Percentiles rank a stretch among this genome's conserved stretches.
Conservation (phyloP, 1,140 invertebrate species). For the Cyclargus thomasi region DNA sequence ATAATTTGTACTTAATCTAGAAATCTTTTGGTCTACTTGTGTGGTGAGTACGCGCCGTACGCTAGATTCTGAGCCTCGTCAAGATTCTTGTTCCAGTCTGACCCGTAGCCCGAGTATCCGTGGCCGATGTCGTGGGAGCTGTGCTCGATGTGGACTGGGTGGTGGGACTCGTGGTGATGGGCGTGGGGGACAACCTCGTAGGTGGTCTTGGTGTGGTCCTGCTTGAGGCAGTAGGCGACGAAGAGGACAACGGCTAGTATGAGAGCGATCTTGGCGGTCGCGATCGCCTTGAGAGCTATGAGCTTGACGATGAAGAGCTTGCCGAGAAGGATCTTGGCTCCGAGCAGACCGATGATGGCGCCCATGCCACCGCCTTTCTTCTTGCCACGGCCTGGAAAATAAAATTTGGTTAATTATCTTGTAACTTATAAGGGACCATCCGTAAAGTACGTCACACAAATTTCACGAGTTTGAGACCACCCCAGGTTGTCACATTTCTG, state of each 20-base stretch:
- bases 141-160: constrained; percentile 58
- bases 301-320: constrained; percentile 69
- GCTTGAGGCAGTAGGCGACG: constrained; percentile 61
- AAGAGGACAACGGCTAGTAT: constrained; percentile 63
- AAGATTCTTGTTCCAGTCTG: constrained; percentile 68
- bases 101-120: constrained; percentile 55
- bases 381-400: constrained; percentile 56
- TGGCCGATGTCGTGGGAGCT: constrained; percentile 47
- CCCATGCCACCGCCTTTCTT: constrained; percentile 56
- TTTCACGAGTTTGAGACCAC: too few relatives aligned
- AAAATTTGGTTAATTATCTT: constrained; percentile 12
- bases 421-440: too few relatives aligned
- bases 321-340: constrained; percentile 56
- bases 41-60: constrained; percentile 57
- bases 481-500: too few relatives aligned
- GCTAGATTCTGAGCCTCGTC: constrained; percentile 64
- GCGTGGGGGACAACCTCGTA: constrained; percentile 65
- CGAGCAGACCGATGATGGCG: constrained; percentile 58
- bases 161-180: constrained; percentile 57
- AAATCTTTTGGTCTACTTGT: constrained; percentile 62
- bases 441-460: too few relatives aligned
- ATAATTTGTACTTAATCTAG: constrained; percentile 36
- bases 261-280: constrained; percentile 61
- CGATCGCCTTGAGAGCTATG: constrained; percentile 63
- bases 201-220: constrained; percentile 63